phyloP scores from a whole-genome alignment of 2,888 invertebrate genomes.

The Zhuqinia jingwanae region DNA sequence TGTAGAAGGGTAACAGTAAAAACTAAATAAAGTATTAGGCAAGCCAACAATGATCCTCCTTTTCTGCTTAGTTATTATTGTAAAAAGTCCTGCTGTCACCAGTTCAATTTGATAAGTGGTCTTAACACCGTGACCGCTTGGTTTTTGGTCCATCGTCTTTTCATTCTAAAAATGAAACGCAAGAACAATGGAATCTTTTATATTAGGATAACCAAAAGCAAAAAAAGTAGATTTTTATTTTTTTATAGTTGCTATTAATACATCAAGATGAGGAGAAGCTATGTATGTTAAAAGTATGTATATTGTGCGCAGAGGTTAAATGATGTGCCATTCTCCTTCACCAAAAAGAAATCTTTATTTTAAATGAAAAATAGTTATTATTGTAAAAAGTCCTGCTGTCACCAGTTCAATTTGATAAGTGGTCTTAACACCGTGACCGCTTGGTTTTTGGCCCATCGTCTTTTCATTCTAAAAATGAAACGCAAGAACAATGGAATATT shows the following conservation, averaged over 20 bases:
- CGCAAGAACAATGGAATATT: slow-evolving; percentile 1
- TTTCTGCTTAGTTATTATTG: too few species aligned
- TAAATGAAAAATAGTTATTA: slow-evolving; percentile 70
- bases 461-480: neutral
- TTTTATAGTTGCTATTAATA: slow-evolving; percentile 57
- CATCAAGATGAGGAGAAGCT: slow-evolving; percentile 5
- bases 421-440: slow-evolving; percentile 52
- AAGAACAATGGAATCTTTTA: slow-evolving; percentile 2
- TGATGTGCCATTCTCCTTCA: slow-evolving; percentile 41
- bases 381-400: too few species aligned
- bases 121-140: slow-evolving; percentile 49
- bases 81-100: slow-evolving; percentile 68
- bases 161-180: neutral
- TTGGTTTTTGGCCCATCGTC: slow-evolving; percentile 12
- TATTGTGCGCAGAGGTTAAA: neutral
- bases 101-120: slow-evolving; percentile 62
- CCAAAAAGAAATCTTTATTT: slow-evolving; percentile 30
- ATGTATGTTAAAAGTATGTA: neutral
- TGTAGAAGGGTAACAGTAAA: neutral
- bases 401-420: slow-evolving; percentile 64
- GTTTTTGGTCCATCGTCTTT: neutral
- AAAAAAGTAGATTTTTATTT: too few species aligned
- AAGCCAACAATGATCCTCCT: slow-evolving; percentile 41
- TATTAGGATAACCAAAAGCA: neutral
- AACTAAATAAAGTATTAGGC: slow-evolving; percentile 18